Percentiles rank a stretch among this genome's conserved stretches.
Conservation (phyloP, 37 sponge, comb jelly and placozoan species). For the Oopsacas minuta region DNA sequence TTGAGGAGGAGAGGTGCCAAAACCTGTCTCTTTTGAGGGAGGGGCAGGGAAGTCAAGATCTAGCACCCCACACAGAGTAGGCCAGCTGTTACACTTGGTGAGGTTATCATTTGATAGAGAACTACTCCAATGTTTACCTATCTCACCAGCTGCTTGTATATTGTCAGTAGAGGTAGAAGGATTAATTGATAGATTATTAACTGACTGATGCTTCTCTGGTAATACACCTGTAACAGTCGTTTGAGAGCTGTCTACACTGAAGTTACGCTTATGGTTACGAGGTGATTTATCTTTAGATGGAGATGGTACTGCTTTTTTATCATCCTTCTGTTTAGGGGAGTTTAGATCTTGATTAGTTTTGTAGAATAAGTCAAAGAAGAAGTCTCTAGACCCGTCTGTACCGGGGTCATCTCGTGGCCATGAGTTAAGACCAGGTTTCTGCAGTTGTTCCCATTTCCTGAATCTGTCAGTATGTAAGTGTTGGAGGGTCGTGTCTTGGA, state of each 20-base stretch:
- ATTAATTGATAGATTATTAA: neutral
- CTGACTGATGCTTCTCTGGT: neutral
- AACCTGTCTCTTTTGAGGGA: neutral
- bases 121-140: neutral
- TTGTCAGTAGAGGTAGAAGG: neutral
- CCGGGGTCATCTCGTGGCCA: neutral
- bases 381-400: neutral
- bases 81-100: conserved; percentile 15
- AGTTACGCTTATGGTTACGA: neutral
- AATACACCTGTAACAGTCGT: neutral
- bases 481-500: neutral
- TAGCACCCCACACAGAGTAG: neutral
- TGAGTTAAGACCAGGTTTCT: neutral
- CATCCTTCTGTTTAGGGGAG: neutral
- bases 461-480: neutral
- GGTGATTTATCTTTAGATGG: neutral
- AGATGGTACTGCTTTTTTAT: neutral
- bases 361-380: neutral
- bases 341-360: neutral
- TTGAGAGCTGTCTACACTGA: neutral
- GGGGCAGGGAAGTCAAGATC: neutral
- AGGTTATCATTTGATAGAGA: neutral
- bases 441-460: neutral
- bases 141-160: neutral
- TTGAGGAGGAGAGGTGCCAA: neutral